A percentile compares a stretch with the other conserved stretches of the same genome.
Evolutionary conservation across 2,797 vertebrate genomes (phyloP).

Genomic region (Nothura maculosa): DNA sequence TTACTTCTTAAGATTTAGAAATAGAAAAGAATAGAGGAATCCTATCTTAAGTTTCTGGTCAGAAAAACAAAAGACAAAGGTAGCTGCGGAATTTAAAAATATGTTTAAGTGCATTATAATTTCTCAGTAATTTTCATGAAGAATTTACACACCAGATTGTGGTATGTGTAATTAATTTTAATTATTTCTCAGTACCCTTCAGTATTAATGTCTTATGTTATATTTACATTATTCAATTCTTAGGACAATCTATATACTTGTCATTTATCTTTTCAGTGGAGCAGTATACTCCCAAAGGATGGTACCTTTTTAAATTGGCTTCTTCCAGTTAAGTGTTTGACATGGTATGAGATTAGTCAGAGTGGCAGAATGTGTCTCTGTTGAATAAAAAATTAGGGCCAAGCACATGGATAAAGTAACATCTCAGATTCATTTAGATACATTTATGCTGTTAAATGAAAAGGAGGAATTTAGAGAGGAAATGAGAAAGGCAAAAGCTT

Average conservation of each 20-base stretch:
- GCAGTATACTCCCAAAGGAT: not conserved
- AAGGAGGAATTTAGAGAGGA: no score
- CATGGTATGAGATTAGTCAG: not conserved
- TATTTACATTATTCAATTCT: not conserved
- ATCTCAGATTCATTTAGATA: not conserved
- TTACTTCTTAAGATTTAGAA: not conserved
- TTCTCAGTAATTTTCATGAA: not conserved
- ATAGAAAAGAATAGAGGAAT: not conserved
- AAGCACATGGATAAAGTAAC: not conserved
- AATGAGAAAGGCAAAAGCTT: no score
- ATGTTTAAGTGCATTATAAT: rapidly evolving
- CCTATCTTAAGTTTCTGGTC: not conserved
- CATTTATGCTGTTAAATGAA: not conserved
- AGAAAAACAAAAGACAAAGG: not conserved
- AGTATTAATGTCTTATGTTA: not conserved
- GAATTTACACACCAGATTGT: not conserved
- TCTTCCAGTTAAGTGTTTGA: not conserved
- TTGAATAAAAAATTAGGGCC: not conserved
- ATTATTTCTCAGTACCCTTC: not conserved
- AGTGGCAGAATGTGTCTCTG: not conserved
- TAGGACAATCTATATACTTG: not conserved
- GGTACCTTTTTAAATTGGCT: rapidly evolving
- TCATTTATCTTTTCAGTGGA: not conserved
- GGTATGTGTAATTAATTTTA: not conserved
- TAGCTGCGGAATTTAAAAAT: not conserved